Evolutionary conservation across 2,888 invertebrate species (phyloP).

Genomic region (Campoplex nolae): DNA sequence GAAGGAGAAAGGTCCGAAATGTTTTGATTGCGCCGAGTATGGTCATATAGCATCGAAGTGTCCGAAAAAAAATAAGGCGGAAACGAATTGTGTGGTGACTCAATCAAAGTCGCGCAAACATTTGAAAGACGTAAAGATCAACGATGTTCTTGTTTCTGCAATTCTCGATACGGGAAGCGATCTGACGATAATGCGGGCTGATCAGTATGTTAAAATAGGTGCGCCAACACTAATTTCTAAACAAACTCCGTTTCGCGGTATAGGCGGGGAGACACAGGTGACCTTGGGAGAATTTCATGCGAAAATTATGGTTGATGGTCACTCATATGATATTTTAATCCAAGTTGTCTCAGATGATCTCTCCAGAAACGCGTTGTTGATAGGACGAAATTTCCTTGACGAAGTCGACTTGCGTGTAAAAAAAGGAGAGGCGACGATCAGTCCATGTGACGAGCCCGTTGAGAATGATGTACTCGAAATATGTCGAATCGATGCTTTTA

Average conservation of each 20-base stretch:
- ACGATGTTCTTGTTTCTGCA: conserved; percentile 6
- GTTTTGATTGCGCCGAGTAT: too few relatives aligned
- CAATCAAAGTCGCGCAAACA: neutral
- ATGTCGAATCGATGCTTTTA: neutral
- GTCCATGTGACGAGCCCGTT: neutral
- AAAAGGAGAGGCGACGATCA: neutral
- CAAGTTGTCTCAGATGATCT: conserved; percentile 9
- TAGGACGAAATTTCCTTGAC: conserved; percentile 16
- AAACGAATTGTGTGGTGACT: conserved; percentile 7
- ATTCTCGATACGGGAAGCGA: too few relatives aligned
- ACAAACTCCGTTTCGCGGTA: too few relatives aligned
- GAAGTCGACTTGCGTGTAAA: conserved; percentile 2
- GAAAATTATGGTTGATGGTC: neutral
- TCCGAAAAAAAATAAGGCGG: neutral
- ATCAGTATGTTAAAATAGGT: too few relatives aligned
- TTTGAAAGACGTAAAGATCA: conserved; percentile 7
- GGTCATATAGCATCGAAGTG: too few relatives aligned
- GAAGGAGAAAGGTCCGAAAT: too few relatives aligned
- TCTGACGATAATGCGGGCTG: too few relatives aligned
- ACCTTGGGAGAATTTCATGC: neutral
- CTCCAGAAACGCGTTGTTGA: conserved; percentile 27
- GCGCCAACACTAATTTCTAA: too few relatives aligned
- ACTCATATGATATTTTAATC: conserved; percentile 5
- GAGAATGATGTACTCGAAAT: neutral
- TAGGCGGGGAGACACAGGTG: neutral